Percentiles rank a stretch among this genome's conserved stretches.
Evolutionary conservation across 2,797 vertebrate species (phyloP).

Genomic region (Myoxocephalus aenaeus): DNA sequence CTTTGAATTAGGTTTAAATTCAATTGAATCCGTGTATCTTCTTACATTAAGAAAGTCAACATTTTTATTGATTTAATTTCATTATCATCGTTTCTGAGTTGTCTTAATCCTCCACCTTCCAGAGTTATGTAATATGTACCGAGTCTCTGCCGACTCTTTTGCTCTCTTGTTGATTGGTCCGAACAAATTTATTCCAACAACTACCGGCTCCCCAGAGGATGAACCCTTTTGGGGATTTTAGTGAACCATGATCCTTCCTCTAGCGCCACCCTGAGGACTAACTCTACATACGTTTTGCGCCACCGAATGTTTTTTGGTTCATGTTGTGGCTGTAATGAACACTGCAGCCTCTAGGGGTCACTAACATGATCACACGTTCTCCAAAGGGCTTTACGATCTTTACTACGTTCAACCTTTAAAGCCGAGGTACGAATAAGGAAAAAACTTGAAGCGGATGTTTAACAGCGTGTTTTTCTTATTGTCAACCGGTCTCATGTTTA

Average conservation of each 20-base stretch:
- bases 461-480: background rate
- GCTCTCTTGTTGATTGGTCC: background rate
- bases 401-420: background rate
- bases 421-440: background rate
- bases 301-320: background rate
- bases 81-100: background rate
- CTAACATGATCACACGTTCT: background rate
- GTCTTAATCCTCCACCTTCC: background rate
- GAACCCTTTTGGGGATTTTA: background rate
- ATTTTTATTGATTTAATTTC: background rate
- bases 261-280: background rate
- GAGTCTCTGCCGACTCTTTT: background rate
- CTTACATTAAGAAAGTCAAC: slow-evolving; percentile 25
- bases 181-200: background rate
- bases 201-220: background rate
- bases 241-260: background rate
- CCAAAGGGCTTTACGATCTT: slow-evolving; percentile 3
- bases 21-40: slow-evolving; percentile 8
- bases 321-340: background rate
- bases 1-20: slow-evolving; percentile 1
- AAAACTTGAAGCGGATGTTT: background rate
- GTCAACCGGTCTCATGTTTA: background rate
- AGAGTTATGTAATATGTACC: background rate
- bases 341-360: slow-evolving; percentile 4
- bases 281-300: background rate